These are phyloP conservation scores for Coenonympha glycerion DNA, from an alignment of 2,888 invertebrate genomes.

Conservation along the genomic window DNA sequence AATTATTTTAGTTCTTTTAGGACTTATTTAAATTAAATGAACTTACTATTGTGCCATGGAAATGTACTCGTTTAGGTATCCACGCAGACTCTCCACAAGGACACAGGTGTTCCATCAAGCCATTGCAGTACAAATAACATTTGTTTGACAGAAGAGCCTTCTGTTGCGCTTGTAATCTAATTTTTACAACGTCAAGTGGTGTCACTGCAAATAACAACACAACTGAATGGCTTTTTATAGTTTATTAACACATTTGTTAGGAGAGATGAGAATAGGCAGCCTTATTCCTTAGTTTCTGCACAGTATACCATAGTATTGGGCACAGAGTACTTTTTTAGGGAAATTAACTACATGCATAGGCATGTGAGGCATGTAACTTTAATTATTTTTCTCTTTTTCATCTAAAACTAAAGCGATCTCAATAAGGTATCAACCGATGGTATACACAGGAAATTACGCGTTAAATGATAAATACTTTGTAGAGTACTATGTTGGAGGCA, in stretches of 20 bases:
- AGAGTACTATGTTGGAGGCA: not conserved
- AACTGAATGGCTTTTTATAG: too few relatives aligned
- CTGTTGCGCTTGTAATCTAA: slow-evolving; percentile 95
- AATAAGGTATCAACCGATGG: too few relatives aligned
- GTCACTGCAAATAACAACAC: slow-evolving; percentile 82
- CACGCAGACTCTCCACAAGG: slow-evolving; percentile 82
- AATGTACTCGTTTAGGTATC: slow-evolving; percentile 81
- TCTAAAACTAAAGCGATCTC: too few relatives aligned
- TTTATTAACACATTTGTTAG: too few relatives aligned
- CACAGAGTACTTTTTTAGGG: too few relatives aligned
- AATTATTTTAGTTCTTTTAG: too few relatives aligned
- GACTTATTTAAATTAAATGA: not conserved
- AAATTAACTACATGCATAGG: too few relatives aligned
- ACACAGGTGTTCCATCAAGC: slow-evolving; percentile 98
- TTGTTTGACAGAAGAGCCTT: slow-evolving; percentile 87
- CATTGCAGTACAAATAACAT: slow-evolving; percentile 98
- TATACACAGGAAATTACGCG: not conserved
- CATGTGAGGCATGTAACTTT: too few relatives aligned
- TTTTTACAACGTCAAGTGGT: slow-evolving; percentile 99
- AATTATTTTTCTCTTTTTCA: too few relatives aligned
- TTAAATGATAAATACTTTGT: not conserved
- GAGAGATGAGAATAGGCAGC: too few relatives aligned
- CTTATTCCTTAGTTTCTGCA: too few relatives aligned
- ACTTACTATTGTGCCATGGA: slow-evolving; percentile 84
- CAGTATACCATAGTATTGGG: too few relatives aligned